These are phyloP conservation scores for Arrhamphus sclerolepis DNA, from an alignment of 2,797 vertebrate species.

Conservation along the genomic window DNA sequence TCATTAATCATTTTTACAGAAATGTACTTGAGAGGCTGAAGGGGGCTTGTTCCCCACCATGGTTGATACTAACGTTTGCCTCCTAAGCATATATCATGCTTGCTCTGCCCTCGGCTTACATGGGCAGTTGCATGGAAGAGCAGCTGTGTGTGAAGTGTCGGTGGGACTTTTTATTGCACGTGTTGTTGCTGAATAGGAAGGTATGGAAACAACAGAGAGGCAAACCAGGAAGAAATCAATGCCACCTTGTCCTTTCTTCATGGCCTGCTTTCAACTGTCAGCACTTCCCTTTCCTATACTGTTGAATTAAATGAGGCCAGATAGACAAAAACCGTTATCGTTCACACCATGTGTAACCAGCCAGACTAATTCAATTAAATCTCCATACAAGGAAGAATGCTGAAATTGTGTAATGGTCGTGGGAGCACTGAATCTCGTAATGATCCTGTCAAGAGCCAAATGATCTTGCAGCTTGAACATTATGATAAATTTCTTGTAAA, in stretches of 20 bases:
- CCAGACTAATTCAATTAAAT: slow-evolving; percentile 82
- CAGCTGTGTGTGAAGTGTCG: slow-evolving; percentile 32
- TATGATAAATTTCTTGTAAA: slow-evolving; percentile 77
- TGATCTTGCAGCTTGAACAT: slow-evolving; percentile 71
- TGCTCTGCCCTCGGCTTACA: slow-evolving; percentile 64
- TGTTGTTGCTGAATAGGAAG: slow-evolving; percentile 45
- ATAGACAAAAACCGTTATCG: slow-evolving; percentile 81
- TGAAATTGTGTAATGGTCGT: slow-evolving; percentile 78
- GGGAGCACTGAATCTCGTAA: slow-evolving; percentile 80
- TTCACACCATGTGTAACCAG: slow-evolving; percentile 79
- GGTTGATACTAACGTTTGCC: slow-evolving; percentile 65
- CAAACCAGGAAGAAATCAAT: slow-evolving; percentile 12
- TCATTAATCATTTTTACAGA: slow-evolving; percentile 71
- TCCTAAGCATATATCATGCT: slow-evolving; percentile 63
- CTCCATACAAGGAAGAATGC: slow-evolving; percentile 76
- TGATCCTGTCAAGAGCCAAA: slow-evolving; percentile 81
- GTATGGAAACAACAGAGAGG: slow-evolving; percentile 1
- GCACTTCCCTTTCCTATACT: slow-evolving; percentile 31
- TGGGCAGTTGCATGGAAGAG: slow-evolving; percentile 59
- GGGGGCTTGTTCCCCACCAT: slow-evolving; percentile 53
- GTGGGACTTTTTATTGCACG: slow-evolving; percentile 15
- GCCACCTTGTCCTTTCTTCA: slow-evolving; percentile 38
- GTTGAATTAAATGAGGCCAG: slow-evolving; percentile 68
- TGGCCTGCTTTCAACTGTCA: slow-evolving; percentile 52
- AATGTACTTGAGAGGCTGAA: slow-evolving; percentile 48